A percentile compares a stretch with the other conserved stretches of the same genome.
Conservation (phyloP, 2,797 vertebrate species). For the Enteromius fasciolatus region DNA sequence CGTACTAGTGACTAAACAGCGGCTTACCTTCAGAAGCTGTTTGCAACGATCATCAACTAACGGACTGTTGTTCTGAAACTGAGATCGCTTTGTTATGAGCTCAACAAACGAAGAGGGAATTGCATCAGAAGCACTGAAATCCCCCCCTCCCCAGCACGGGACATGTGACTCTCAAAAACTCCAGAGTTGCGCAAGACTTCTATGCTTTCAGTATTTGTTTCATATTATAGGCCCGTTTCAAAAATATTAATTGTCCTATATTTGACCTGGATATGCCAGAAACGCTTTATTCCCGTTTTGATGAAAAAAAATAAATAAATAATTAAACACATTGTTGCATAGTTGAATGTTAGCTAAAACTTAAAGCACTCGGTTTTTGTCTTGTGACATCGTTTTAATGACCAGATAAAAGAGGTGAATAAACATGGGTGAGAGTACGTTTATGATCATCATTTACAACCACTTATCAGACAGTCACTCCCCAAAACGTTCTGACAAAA, state of each 20-base stretch:
- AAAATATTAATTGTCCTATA: not conserved
- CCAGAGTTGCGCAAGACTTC: constrained; percentile 47
- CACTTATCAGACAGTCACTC: not conserved
- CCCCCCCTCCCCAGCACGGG: not conserved
- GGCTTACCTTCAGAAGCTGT: constrained; percentile 12
- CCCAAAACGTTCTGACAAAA: not conserved
- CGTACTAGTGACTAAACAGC: not conserved
- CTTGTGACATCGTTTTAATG: not conserved
- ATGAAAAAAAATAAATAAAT: not conserved
- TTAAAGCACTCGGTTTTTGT: not conserved
- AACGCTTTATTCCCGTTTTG: not conserved
- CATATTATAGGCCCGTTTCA: not conserved
- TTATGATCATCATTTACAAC: not conserved
- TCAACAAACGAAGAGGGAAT: not conserved
- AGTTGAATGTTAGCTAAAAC: not conserved
- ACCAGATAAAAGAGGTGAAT: not conserved
- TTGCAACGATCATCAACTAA: not conserved
- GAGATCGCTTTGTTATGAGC: not conserved
- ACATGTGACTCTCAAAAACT: constrained; percentile 44
- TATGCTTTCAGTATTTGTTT: not conserved
- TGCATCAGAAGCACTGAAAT: constrained; percentile 44
- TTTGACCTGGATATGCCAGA: not conserved
- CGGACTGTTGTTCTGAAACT: not conserved
- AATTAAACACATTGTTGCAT: not conserved
- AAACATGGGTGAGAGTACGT: not conserved